Percentiles rank a stretch among this genome's conserved stretches.
These are phyloP conservation scores for Syrrhaptes paradoxus DNA, from an alignment of 2,113 vertebrate genomes.

Conservation along the genomic window DNA sequence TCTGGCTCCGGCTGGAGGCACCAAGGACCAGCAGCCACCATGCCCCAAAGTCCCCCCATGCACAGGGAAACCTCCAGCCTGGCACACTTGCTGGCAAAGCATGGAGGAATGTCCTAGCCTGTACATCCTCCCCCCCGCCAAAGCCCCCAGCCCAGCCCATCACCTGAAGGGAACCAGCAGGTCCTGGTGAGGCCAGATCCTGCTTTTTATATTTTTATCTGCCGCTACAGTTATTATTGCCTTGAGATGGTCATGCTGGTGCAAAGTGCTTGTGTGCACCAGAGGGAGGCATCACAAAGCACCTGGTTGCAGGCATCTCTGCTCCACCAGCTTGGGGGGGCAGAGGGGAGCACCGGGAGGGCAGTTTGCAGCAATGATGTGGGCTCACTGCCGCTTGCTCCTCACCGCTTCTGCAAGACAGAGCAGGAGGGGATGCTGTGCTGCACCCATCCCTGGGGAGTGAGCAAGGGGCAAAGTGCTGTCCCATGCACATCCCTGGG, in stretches of 20 bases:
- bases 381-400: background rate
- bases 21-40: background rate
- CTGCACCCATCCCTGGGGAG: background rate
- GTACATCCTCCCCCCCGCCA: no score
- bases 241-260: background rate
- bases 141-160: background rate
- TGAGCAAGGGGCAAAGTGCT: background rate
- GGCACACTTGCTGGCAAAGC: background rate
- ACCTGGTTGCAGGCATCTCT: background rate
- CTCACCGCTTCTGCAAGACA: background rate
- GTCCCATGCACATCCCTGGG: background rate
- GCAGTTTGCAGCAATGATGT: background rate
- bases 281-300: background rate
- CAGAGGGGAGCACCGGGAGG: no score
- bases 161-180: background rate
- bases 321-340: fast-evolving
- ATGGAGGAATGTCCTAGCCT: background rate
- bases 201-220: background rate
- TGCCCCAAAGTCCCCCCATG: background rate
- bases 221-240: no score
- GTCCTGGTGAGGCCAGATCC: background rate
- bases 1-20: fast-evolving
- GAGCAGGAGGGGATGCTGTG: background rate
- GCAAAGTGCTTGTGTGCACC: background rate
- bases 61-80: background rate